phyloP scores from a whole-genome alignment of 2,797 vertebrate genomes.

The Molossus alvarezi region DNA sequence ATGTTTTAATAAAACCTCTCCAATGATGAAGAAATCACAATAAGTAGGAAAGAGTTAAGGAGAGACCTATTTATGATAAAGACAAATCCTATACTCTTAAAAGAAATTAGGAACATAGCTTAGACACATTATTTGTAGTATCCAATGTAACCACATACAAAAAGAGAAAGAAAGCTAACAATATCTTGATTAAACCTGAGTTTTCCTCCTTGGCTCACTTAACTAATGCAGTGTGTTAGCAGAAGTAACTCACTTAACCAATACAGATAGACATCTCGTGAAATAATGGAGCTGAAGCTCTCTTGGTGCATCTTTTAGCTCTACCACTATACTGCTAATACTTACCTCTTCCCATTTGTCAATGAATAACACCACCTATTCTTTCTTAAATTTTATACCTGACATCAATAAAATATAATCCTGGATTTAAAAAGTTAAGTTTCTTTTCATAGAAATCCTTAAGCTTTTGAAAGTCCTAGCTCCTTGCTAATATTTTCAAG shows the following conservation, averaged over 20 bases:
- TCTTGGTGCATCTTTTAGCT: not conserved
- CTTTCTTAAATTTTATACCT: not conserved
- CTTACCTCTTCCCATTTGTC: not conserved
- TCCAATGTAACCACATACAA: not conserved
- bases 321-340: not conserved
- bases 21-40: conserved; percentile 1
- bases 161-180: not conserved
- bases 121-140: not conserved
- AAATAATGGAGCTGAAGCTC: not conserved
- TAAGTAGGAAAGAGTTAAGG: not conserved
- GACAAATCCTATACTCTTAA: not conserved
- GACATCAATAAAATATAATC: conserved; percentile 29
- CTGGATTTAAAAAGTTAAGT: conserved; percentile 23
- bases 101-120: not conserved
- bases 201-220: conserved; percentile 27
- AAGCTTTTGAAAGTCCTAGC: not conserved
- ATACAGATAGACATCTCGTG: not conserved
- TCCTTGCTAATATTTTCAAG: conserved; percentile 30
- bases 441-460: conserved; percentile 40
- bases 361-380: not conserved
- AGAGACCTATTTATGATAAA: conserved; percentile 31
- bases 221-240: not conserved
- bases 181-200: not conserved
- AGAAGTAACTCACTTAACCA: not conserved
- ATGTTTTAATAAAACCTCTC: conserved; percentile 45